Evolutionary conservation across 2,888 invertebrate genomes (phyloP).

Genomic region (Phortica magna): DNA sequence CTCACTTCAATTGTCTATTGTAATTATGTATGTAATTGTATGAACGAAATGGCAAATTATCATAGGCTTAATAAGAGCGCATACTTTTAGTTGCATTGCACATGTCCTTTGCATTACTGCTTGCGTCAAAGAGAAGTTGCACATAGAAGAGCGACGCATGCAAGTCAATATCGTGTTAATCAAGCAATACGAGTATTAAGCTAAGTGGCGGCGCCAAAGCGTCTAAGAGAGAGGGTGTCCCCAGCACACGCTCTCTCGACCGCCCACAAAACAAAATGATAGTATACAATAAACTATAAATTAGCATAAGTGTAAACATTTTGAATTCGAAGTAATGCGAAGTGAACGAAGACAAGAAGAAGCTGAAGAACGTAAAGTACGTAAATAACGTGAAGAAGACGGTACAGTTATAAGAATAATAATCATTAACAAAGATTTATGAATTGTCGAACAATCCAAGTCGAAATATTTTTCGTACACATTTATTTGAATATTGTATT

Average conservation of each 20-base stretch:
- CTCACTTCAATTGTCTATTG: not conserved
- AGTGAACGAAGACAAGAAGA: no score
- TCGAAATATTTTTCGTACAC: conserved; percentile 51
- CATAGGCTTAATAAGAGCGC: conserved; percentile 36
- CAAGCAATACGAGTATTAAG: conserved; percentile 73
- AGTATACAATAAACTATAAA: conserved; percentile 34
- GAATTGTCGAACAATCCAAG: conserved; percentile 76
- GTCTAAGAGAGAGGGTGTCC: not conserved
- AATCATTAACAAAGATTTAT: conserved; percentile 52
- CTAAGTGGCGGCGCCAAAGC: conserved; percentile 19
- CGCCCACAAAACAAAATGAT: conserved; percentile 39
- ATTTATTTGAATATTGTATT: conserved; percentile 14
- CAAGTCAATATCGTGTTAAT: conserved; percentile 66
- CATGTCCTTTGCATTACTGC: not conserved
- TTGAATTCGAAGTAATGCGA: not conserved
- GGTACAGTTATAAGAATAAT: not conserved
- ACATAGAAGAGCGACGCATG: conserved; percentile 41
- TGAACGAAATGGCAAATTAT: conserved; percentile 13
- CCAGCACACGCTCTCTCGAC: not conserved
- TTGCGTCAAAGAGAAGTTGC: conserved; percentile 9
- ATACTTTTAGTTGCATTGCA: not conserved
- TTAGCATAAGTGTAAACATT: not conserved
- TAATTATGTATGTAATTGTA: not conserved
- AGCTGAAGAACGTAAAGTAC: no score
- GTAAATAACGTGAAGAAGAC: not conserved